These are phyloP conservation scores for Steinernema feltiae DNA, from an alignment of 1,140 invertebrate species.

Conservation along the genomic window DNA sequence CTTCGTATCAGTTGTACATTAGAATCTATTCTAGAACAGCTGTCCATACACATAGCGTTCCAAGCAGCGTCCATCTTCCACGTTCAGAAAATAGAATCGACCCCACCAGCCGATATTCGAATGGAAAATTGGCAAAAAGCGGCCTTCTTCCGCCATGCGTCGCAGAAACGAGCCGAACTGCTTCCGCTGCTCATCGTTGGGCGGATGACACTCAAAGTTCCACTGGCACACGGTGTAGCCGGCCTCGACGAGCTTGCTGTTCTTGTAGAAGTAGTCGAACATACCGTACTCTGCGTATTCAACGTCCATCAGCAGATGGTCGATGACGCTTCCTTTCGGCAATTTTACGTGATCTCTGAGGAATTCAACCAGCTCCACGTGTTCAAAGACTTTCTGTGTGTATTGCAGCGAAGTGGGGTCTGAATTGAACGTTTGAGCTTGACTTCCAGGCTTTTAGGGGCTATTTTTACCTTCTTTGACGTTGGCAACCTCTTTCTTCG, in stretches of 20 bases:
- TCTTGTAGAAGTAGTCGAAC: background rate
- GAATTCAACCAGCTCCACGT: background rate
- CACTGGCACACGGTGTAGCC: background rate
- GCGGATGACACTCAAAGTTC: background rate
- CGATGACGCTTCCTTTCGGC: background rate
- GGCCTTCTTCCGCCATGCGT: background rate
- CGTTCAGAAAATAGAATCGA: background rate
- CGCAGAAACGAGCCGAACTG: background rate
- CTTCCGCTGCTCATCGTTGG: background rate
- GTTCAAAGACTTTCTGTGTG: background rate
- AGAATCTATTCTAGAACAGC: no score
- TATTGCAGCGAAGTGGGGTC: background rate
- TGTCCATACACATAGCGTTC: background rate
- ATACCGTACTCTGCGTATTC: background rate
- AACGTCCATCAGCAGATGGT: background rate
- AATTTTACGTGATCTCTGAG: background rate
- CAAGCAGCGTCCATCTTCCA: background rate
- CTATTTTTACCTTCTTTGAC: background rate
- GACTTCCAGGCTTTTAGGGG: no score
- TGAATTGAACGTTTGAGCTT: no score
- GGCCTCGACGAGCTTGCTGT: background rate
- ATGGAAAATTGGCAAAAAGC: background rate
- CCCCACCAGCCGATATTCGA: no score
- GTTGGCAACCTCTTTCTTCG: background rate
- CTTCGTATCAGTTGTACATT: no score